Base-by-base conservation (phyloP, 2,888 invertebrate species). In the Tetramorium bicarinatum region DNA sequence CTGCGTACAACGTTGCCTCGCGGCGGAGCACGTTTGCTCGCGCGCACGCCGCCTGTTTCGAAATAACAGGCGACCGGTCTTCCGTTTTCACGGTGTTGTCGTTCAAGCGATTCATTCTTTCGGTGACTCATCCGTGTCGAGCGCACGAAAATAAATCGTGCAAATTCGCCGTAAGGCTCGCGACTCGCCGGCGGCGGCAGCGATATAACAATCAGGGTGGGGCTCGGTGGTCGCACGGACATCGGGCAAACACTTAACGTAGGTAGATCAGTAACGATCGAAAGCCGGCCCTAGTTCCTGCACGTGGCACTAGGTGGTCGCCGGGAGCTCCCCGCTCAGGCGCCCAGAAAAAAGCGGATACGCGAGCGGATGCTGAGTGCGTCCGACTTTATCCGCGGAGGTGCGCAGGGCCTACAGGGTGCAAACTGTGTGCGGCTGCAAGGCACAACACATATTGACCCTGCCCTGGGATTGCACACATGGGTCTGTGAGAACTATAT, bases 261-360 rank as follows among this genome's bases (percentile, higher is more conserved):
- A 91, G 89, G 91, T 90, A 90, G 88, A 91, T 91, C 90, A 91
- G 91, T 91, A 91, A 91, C 91, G 91, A 91, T 91, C 91, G 91
- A 88, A 89, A 88, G 84, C 79, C 79, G 56, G 56, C 89, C 88
- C 88, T 89, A 89, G 91, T 88, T 89, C 89, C 83, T 84, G 77
- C 84, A 86, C 83, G 84, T 83, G 89, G 88, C 89, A 90, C 92
- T 89, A 91, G 91, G 89, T 90, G 90, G 89, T 89, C 79, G 87
- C 87, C 77, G 87, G 66, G 85, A 85, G 85, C 84, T 86, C 85
- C 84, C 86, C 72, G 82, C 83, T 67, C 69, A 77, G 62, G 72
- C 52, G 64, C 29, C 64, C 72, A 77, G 86, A 85, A 88, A 88
- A 88, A 86, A 76, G 56, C 82, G 71, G 62, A 66, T 66, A 71